A percentile compares a stretch with the other conserved stretches of the same genome.
These are phyloP conservation scores for Tuberolachnus salignus DNA, from an alignment of 2,888 invertebrate species.

Conservation along the genomic window DNA sequence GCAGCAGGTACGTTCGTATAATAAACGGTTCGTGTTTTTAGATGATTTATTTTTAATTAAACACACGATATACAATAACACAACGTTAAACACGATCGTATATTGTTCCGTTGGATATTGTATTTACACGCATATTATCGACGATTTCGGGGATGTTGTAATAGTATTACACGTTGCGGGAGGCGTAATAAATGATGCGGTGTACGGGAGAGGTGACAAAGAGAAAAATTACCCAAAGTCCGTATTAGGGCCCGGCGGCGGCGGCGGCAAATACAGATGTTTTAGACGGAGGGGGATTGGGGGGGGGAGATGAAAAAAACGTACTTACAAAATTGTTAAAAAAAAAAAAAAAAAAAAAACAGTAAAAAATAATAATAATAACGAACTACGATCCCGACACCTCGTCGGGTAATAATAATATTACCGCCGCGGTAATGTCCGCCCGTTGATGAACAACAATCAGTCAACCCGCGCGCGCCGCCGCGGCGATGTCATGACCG, in stretches of 20 bases:
- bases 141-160: not conserved
- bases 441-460: slow-evolving; percentile 53
- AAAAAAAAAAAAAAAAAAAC: slow-evolving; percentile 28
- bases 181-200: slow-evolving; percentile 43
- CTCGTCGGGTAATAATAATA: slow-evolving; percentile 9
- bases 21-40: too few species aligned
- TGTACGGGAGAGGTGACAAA: slow-evolving; percentile 48
- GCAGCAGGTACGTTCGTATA: too few species aligned
- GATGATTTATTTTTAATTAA: not conserved
- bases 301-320: slow-evolving; percentile 3
- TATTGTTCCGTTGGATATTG: not conserved
- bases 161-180: not conserved
- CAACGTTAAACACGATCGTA: not conserved
- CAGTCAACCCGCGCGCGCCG: slow-evolving; percentile 37
- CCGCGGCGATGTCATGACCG: not conserved
- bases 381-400: slow-evolving; percentile 35
- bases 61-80: not conserved
- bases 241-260: slow-evolving; percentile 43
- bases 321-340: slow-evolving; percentile 33
- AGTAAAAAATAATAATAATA: slow-evolving; percentile 45
- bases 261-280: slow-evolving; percentile 45
- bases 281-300: too few species aligned
- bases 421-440: slow-evolving; percentile 34
- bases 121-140: not conserved
- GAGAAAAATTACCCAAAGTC: slow-evolving; percentile 50